Percentiles rank a stretch among this genome's conserved stretches.
phyloP scores from a whole-genome alignment of 2,797 vertebrate species.

The Lemur catta region DNA sequence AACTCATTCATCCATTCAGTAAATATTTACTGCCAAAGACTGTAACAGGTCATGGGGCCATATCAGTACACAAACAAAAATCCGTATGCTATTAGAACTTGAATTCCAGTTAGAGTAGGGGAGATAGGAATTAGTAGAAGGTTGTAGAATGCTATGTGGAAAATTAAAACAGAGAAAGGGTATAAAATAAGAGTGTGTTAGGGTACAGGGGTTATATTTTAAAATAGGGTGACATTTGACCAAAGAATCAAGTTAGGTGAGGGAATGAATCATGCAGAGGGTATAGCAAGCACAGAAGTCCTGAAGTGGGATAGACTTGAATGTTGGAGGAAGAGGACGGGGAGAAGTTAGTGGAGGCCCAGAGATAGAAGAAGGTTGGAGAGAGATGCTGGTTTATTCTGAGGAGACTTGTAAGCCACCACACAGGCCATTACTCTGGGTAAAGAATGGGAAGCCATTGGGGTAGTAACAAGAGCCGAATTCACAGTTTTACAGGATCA shows the following conservation, averaged over 20 bases:
- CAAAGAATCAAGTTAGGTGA: not conserved
- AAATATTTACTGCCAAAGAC: constrained; percentile 4
- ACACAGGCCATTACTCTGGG: not conserved
- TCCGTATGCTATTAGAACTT: not conserved
- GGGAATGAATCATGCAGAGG: not conserved
- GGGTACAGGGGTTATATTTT: not conserved
- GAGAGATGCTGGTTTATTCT: not conserved
- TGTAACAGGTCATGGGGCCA: not conserved
- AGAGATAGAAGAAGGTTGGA: not conserved
- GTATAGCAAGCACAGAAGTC: not conserved
- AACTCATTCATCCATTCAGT: not conserved
- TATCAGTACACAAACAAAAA: constrained; percentile 1
- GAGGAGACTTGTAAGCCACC: not conserved
- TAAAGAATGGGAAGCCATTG: not conserved
- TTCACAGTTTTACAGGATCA: not conserved
- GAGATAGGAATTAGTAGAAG: not conserved
- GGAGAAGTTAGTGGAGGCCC: not conserved
- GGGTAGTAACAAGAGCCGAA: not conserved
- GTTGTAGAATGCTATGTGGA: not conserved
- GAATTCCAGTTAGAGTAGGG: not conserved
- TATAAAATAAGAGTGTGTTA: not conserved
- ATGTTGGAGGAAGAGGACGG: not conserved
- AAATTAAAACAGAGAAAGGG: not conserved
- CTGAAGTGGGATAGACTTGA: not conserved
- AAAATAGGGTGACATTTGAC: not conserved